Conservation (phyloP, 2,797 vertebrate genomes). For the Mycteria americana region DNA sequence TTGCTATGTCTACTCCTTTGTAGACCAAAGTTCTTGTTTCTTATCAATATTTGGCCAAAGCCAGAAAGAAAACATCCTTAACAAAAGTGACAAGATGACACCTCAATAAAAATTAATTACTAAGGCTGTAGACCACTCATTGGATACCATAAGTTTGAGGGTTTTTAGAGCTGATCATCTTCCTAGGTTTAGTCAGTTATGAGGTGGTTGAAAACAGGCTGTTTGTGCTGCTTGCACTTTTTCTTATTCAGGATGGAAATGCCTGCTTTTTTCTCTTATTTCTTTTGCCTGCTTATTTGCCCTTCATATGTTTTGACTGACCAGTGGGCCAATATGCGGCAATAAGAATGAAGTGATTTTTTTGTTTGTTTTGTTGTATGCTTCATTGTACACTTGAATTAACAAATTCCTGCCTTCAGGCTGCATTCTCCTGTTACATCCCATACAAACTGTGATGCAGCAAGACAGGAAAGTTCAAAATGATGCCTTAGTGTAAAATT, state of each 20-base stretch:
- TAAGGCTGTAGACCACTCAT: background rate
- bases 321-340: background rate
- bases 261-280: background rate
- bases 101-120: background rate
- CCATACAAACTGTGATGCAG: background rate
- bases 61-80: background rate
- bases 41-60: background rate
- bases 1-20: background rate
- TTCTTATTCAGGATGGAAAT: background rate
- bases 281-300: background rate
- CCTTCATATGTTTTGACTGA: background rate
- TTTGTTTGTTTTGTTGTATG: background rate
- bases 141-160: background rate
- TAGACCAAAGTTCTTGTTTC: background rate
- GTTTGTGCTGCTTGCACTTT: background rate
- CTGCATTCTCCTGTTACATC: background rate
- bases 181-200: background rate
- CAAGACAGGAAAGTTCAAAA: background rate
- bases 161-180: background rate
- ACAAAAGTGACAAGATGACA: background rate
- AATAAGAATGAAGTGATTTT: background rate
- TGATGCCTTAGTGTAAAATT: background rate
- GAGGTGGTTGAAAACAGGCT: background rate
- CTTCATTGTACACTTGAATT: background rate
- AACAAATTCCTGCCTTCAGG: background rate